A percentile compares a stretch with the other conserved stretches of the same genome.
Conservation (phyloP, 1,140 invertebrate genomes). For the Drosophila quadrilineata region DNA sequence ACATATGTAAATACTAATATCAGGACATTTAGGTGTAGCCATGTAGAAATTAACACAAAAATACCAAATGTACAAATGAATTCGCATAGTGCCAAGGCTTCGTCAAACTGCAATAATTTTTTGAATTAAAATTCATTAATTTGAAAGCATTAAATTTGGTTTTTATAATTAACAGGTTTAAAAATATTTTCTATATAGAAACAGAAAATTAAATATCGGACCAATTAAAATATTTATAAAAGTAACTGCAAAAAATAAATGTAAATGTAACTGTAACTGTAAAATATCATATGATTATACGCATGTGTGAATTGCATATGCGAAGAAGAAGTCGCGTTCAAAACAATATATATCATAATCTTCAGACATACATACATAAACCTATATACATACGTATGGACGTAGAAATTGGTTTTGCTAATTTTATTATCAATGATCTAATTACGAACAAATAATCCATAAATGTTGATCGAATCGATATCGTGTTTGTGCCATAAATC, state of each 20-base stretch:
- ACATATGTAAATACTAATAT: background rate
- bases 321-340: constrained; percentile 35
- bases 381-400: constrained; percentile 8
- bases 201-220: background rate
- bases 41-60: background rate
- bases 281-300: constrained; percentile 18
- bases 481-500: constrained; percentile 24
- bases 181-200: too few species aligned
- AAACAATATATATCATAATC: constrained; percentile 41
- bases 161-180: too few species aligned
- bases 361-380: constrained; percentile 23
- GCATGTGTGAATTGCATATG: constrained; percentile 34
- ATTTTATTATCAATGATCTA: constrained; percentile 1
- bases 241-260: background rate
- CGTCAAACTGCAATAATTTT: too few species aligned
- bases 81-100: too few species aligned
- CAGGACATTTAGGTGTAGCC: background rate
- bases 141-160: too few species aligned
- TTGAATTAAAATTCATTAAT: too few species aligned
- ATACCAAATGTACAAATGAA: background rate
- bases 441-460: background rate
- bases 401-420: constrained; percentile 4
- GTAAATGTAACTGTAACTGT: background rate
- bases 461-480: constrained; percentile 15
- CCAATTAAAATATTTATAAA: too few species aligned